Percentiles rank a stretch among this genome's conserved stretches.
phyloP scores from a whole-genome alignment of 2,888 invertebrate genomes.

The Polydesmus complanatus region DNA sequence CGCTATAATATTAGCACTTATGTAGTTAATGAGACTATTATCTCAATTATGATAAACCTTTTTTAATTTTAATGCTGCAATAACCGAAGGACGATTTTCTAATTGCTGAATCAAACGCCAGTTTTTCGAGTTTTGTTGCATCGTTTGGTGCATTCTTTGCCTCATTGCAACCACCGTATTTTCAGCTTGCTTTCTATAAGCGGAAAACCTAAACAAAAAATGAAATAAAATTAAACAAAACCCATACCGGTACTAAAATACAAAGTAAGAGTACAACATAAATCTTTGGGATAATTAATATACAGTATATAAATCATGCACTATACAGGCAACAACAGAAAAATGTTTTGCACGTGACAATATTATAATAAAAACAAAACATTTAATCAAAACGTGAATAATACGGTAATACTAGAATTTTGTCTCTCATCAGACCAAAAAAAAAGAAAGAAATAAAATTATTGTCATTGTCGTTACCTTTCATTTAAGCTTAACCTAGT shows the following conservation, averaged over 20 bases:
- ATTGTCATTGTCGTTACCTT: conserved; percentile 26
- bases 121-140: conserved; percentile 32
- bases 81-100: conserved; percentile 37
- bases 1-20: neutral
- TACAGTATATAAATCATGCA: too few species aligned
- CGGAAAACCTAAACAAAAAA: conserved; percentile 13
- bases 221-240: neutral
- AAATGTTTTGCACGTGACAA: neutral
- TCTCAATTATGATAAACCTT: conserved; percentile 23
- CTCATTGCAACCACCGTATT: conserved; percentile 20
- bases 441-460: neutral
- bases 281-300: too few species aligned
- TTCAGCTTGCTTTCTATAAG: conserved; percentile 14
- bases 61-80: conserved; percentile 32
- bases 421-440: neutral
- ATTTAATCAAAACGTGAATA: neutral
- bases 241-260: neutral
- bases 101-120: conserved; percentile 37
- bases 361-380: neutral
- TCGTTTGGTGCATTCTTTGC: conserved; percentile 21
- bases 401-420: neutral
- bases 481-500: conserved; percentile 36
- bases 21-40: neutral
- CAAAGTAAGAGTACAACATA: too few species aligned
- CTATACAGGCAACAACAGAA: too few species aligned